Evolutionary conservation across 2,113 vertebrate species (phyloP).

Genomic region (Myocastor coypus): DNA sequence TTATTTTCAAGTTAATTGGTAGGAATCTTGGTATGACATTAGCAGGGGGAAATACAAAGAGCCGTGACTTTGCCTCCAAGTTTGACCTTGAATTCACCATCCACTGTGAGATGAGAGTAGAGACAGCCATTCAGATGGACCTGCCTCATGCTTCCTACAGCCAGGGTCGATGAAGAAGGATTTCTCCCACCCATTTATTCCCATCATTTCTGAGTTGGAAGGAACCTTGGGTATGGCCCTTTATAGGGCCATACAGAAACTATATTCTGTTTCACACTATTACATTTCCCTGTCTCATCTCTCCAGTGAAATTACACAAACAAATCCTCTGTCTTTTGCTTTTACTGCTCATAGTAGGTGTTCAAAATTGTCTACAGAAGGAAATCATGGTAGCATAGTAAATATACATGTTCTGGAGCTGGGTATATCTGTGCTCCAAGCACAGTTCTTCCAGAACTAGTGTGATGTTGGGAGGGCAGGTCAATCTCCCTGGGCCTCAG

Average conservation of each 20-base stretch:
- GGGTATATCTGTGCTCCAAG: not conserved
- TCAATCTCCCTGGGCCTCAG: not conserved
- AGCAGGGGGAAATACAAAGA: not conserved
- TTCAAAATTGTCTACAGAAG: not conserved
- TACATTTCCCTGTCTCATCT: not conserved
- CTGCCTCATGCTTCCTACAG: not conserved
- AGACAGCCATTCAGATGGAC: not conserved
- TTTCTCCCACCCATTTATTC: not conserved
- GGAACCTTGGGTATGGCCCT: not conserved
- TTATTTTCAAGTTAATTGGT: constrained; percentile 64
- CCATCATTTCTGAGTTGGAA: not conserved
- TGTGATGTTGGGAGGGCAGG: not conserved
- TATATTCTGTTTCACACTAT: not conserved
- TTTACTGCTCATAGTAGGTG: not conserved
- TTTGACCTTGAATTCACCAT: constrained; percentile 58
- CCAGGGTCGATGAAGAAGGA: constrained; percentile 18
- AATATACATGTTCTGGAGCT: not conserved
- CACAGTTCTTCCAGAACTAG: not conserved
- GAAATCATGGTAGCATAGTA: not conserved
- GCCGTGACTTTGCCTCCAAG: constrained; percentile 48
- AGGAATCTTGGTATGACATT: constrained; percentile 1
- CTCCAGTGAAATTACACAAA: not conserved
- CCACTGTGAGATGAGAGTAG: not conserved
- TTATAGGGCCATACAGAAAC: too few species aligned
- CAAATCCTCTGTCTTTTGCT: not conserved